A percentile compares a stretch with the other conserved stretches of the same genome.
These are phyloP conservation scores for Geotrypetes seraphini DNA, from an alignment of 2,797 vertebrate genomes.

Conservation along the genomic window DNA sequence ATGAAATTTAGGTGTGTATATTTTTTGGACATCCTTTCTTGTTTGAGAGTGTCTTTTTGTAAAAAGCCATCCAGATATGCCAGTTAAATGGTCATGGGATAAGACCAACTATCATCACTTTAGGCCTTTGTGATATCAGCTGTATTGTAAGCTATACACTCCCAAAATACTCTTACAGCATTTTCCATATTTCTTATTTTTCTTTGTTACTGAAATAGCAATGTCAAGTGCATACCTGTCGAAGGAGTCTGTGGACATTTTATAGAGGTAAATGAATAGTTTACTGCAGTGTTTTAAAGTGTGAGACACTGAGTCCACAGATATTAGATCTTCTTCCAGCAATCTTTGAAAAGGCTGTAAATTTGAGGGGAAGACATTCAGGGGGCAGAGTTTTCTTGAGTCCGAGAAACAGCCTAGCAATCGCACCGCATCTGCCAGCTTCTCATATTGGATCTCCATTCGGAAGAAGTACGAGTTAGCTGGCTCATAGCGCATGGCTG, in stretches of 20 bases:
- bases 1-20: too few species aligned
- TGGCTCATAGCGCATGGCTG: conserved; percentile 96
- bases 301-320: conserved; percentile 73
- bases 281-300: conserved; percentile 89
- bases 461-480: conserved; percentile 96
- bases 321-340: conserved; percentile 76
- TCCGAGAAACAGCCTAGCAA: conserved; percentile 94
- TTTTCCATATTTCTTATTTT: too few species aligned
- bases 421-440: conserved; percentile 89
- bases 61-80: too few species aligned
- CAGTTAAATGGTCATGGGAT: too few species aligned
- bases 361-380: conserved; percentile 77
- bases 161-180: too few species aligned
- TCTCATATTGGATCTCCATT: conserved; percentile 96
- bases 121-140: too few species aligned
- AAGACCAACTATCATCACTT: too few species aligned
- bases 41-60: too few species aligned
- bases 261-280: conserved; percentile 95
- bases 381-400: conserved; percentile 75
- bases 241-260: conserved; percentile 94
- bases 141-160: too few species aligned
- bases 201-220: too few species aligned
- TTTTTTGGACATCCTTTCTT: too few species aligned
- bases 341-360: conserved; percentile 88
- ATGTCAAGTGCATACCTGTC: conserved; percentile 79